Conservation (phyloP, 1,140 invertebrate species). For the Paralvinella palmiformis region DNA sequence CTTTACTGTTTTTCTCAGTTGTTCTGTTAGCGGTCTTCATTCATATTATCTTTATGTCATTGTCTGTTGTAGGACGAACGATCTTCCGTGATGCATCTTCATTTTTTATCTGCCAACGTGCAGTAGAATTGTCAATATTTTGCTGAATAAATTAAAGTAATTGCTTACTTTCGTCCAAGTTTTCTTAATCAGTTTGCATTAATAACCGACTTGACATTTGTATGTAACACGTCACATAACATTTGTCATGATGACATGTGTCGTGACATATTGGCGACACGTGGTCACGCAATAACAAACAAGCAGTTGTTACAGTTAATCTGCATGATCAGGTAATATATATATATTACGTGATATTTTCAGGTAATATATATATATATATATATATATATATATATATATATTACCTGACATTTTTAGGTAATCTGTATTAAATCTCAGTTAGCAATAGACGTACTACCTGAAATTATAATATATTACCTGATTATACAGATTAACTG, state of each 20-base stretch:
- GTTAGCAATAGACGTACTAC: neutral
- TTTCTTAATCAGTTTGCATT: too few species aligned
- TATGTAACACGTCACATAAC: too few species aligned
- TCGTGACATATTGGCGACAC: too few species aligned
- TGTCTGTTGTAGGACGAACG: neutral
- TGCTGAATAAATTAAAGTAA: too few species aligned
- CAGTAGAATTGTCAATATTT: neutral
- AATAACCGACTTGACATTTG: too few species aligned
- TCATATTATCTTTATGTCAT: neutral
- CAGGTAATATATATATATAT: slow-evolving; percentile 9
- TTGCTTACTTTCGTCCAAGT: too few species aligned
- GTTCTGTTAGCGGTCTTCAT: neutral
- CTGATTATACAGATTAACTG: neutral
- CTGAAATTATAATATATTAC: neutral
- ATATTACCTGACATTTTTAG: neutral
- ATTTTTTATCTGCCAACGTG: neutral
- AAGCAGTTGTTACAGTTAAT: too few species aligned
- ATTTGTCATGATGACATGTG: too few species aligned
- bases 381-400: neutral
- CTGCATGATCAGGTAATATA: neutral
- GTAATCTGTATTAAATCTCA: neutral
- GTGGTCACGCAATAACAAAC: too few species aligned
- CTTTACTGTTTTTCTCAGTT: too few species aligned
- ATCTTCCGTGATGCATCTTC: neutral
- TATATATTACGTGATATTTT: slow-evolving; percentile 7